Conservation (phyloP, 2,113 vertebrate genomes). For the Centropus bengalensis region DNA sequence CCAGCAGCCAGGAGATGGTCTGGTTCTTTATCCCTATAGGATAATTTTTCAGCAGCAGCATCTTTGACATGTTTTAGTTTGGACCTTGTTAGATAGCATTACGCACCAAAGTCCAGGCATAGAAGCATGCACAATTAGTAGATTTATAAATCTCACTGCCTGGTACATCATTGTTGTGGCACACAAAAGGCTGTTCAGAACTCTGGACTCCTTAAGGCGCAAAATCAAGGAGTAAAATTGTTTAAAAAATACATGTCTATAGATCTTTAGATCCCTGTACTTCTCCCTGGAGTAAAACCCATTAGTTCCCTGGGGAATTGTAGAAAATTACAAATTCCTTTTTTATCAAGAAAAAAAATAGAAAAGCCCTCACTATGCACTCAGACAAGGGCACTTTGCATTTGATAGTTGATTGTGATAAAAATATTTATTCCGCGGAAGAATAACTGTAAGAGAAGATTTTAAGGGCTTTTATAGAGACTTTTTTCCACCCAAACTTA, state of each 20-base stretch:
- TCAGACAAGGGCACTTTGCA: background rate
- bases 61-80: background rate
- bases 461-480: background rate
- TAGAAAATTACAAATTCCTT: background rate
- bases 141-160: background rate
- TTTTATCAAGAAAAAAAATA: background rate
- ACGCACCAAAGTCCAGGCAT: background rate
- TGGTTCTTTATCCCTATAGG: background rate
- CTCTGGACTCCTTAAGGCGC: background rate
- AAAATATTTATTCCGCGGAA: conserved; percentile 15
- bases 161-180: background rate
- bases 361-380: background rate
- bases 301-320: background rate
- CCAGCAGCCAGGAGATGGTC: background rate
- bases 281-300: background rate
- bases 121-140: background rate
- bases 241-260: background rate
- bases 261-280: background rate
- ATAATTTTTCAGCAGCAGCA: background rate
- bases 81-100: background rate
- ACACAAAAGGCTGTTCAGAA: background rate
- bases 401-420: background rate
- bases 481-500: background rate
- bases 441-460: background rate
- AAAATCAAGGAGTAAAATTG: conserved; percentile 9